These are phyloP conservation scores for Bucco capensis DNA, from an alignment of 2,113 vertebrate genomes.

Conservation along the genomic window DNA sequence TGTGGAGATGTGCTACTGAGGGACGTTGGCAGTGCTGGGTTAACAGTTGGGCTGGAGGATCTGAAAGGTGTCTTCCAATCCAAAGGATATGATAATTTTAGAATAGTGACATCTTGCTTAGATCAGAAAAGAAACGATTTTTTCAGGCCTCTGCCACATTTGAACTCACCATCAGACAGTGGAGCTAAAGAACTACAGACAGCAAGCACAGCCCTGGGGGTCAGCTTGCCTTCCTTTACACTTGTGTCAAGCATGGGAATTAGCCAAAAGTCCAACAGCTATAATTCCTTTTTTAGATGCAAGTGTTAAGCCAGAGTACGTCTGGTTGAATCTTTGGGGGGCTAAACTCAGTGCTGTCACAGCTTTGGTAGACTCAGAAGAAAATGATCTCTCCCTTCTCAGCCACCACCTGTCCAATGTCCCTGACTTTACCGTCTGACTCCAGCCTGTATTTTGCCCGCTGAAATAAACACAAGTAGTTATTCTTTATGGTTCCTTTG, in stretches of 20 bases:
- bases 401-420: too few species aligned
- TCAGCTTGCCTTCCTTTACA: neutral
- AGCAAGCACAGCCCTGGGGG: neutral
- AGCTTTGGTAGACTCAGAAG: neutral
- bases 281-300: slow-evolving; percentile 9
- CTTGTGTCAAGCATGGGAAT: neutral
- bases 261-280: slow-evolving; percentile 7
- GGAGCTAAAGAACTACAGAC: slow-evolving; percentile 70
- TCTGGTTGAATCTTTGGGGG: neutral
- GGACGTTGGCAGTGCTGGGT: too few species aligned
- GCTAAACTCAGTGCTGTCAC: neutral
- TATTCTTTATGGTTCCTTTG: neutral
- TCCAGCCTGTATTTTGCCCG: too few species aligned
- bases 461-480: neutral
- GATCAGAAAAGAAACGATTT: neutral
- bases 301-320: neutral
- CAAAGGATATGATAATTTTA: too few species aligned
- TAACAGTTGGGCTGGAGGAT: too few species aligned
- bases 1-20: too few species aligned
- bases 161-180: slow-evolving; percentile 67
- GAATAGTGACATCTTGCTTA: slow-evolving; percentile 7
- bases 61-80: too few species aligned
- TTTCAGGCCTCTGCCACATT: neutral
- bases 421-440: too few species aligned
- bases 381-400: too few species aligned